phyloP scores from a whole-genome alignment of 2,888 invertebrate genomes.

The Mongoloraphidia duomilia region DNA sequence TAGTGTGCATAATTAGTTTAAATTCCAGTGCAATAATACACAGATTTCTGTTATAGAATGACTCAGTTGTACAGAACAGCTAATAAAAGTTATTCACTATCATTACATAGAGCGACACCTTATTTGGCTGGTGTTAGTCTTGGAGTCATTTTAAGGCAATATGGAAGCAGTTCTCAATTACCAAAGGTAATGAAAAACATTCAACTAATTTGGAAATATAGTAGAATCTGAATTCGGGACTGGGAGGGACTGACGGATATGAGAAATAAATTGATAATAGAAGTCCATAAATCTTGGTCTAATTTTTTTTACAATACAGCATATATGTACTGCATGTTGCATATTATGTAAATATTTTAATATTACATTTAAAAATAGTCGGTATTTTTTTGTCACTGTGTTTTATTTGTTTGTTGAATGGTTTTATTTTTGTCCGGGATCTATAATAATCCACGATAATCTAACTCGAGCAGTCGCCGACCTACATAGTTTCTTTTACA shows the following conservation, averaged over 20 bases:
- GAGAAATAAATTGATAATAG: neutral
- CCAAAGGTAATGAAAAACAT: constrained; percentile 25
- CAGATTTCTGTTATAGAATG: constrained; percentile 28
- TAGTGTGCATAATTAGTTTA: neutral
- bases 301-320: too few species aligned
- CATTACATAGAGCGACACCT: constrained; percentile 48
- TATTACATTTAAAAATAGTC: too few species aligned
- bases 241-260: neutral
- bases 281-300: too few species aligned
- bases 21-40: neutral
- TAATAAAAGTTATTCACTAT: constrained; percentile 44
- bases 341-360: neutral
- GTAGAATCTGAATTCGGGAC: neutral
- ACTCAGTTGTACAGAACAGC: constrained; percentile 55
- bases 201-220: neutral
- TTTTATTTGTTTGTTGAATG: too few species aligned
- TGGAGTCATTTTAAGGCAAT: constrained; percentile 38
- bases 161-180: constrained; percentile 16
- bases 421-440: too few species aligned
- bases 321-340: neutral
- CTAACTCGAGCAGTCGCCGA: too few species aligned
- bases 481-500: too few species aligned
- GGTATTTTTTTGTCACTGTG: too few species aligned
- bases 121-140: constrained; percentile 49
- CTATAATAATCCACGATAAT: too few species aligned